phyloP scores from a whole-genome alignment of 2,113 vertebrate genomes.

The Tinamus guttatus region DNA sequence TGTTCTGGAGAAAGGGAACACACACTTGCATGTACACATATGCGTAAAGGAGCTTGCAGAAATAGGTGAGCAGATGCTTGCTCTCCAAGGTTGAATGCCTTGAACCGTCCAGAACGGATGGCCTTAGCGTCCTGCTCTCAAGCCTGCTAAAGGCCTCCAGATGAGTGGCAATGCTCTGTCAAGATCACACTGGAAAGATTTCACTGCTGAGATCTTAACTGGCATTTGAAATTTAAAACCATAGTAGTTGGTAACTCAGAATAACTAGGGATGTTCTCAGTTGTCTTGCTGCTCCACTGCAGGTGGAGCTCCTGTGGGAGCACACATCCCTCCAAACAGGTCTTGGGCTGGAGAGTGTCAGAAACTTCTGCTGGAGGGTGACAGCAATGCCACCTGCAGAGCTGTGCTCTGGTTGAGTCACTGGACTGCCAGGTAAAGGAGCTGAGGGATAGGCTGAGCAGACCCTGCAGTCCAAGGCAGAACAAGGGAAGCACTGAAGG shows the following conservation, averaged over 20 bases:
- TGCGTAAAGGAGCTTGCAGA: neutral
- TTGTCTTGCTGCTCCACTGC: neutral
- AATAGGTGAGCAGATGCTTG: neutral
- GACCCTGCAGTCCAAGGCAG: neutral
- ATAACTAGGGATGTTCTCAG: neutral
- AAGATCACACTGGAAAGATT: neutral
- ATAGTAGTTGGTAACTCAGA: neutral
- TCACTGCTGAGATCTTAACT: neutral
- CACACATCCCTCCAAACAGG: rapidly evolving
- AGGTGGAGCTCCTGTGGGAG: neutral
- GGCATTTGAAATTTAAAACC: neutral
- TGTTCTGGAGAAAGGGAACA: neutral
- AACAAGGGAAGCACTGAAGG: neutral
- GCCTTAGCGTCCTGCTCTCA: neutral
- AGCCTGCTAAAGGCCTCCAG: neutral
- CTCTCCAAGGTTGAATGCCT: neutral
- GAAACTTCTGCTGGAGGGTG: neutral
- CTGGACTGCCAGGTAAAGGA: neutral
- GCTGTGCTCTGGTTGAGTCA: neutral
- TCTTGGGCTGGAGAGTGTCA: neutral
- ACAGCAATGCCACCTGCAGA: neutral
- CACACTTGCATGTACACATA: neutral
- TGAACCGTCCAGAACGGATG: neutral
- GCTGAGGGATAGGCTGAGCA: neutral
- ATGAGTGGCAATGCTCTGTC: neutral